Evolutionary conservation across 2,888 invertebrate genomes (phyloP), one percentile per base, ranked within the genome.

Genomic region (Tetanocera ferruginea): DNA sequence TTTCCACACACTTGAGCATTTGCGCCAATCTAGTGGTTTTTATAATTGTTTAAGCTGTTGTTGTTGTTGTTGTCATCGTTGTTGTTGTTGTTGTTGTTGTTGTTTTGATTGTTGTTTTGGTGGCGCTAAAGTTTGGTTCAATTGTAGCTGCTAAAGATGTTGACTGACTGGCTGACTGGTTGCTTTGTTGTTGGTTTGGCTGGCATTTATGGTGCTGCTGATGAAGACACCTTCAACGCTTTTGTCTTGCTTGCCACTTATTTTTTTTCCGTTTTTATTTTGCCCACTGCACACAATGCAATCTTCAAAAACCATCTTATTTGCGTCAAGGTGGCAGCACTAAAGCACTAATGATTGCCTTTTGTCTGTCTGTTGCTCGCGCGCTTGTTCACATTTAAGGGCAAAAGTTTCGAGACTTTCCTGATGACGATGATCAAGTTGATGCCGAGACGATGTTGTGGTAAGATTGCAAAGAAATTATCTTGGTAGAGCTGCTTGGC

Each of bases 1-100:
- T 52, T 74, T 74, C 66, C 74, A 74, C 74, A 64, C 74, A 74
- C 52, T 74, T 74, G 74, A 74, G 66, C 74, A 74, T 66, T 74
- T 74, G 66, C 51, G 52, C 25, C 74, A 49, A 51, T 6, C 55
- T 19, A 55, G 28, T 23, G 19, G 62, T 31, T n/a, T 19, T 49
- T 17, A 51, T 23, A 51, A 17, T 25, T 49, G 69, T 51, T 52
- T 28, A 17, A 28, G 69, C 5, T 49, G 5, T 31, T 28, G 51
- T 3, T 67, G 49, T n/a, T 19, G 69, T 25, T 43, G 69, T 51
- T 52, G 28, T 28, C 49, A 19, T 43, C 11, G 14, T n/a, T 37
- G 67, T 11, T 43, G 8, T 9, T 25, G 23, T 34, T 67, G 43
- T 3, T 49, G 23, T 23, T 67, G 67, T 37, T 67, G 23, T 37